Percentiles rank a stretch among this genome's conserved stretches.
phyloP scores from a whole-genome alignment of 2,797 vertebrate genomes.

The Darevskia mixta region DNA sequence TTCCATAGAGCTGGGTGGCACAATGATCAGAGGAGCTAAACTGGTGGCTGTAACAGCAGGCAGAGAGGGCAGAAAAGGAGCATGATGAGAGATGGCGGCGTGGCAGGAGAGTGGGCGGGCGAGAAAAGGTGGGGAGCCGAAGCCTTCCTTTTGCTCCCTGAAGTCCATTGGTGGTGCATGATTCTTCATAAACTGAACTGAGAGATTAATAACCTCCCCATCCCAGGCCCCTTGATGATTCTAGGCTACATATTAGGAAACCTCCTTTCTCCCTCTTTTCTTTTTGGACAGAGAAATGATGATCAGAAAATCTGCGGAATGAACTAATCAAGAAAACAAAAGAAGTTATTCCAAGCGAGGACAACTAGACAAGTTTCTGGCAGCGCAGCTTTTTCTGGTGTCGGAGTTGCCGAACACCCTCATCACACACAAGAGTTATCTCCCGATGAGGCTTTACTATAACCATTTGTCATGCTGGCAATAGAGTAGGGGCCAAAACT shows the following conservation, averaged over 20 bases:
- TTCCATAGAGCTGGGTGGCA: slow-evolving; percentile 16
- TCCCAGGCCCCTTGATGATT: too few relatives aligned
- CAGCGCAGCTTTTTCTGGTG: not conserved
- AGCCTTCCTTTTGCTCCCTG: not conserved
- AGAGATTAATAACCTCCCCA: too few relatives aligned
- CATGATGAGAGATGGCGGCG: not conserved
- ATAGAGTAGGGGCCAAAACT: too few relatives aligned
- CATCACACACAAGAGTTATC: too few relatives aligned
- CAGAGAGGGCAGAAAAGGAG: not conserved
- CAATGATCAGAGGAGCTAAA: not conserved
- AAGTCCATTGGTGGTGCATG: not conserved
- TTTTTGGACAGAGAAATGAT: too few relatives aligned
- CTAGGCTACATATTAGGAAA: too few relatives aligned
- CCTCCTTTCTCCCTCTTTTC: too few relatives aligned
- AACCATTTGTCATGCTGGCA: too few relatives aligned
- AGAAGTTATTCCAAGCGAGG: not conserved
- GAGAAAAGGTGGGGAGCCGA: too few relatives aligned
- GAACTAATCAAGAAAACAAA: not conserved
- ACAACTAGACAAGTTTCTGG: not conserved
- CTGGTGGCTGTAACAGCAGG: not conserved
- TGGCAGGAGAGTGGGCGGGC: not conserved
- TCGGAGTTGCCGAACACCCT: too few relatives aligned
- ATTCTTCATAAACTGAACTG: not conserved
- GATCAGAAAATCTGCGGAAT: not conserved
- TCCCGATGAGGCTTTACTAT: not conserved